Evolutionary conservation across 2,888 invertebrate species (phyloP).

Genomic region (Trissoscelio sp.): DNA sequence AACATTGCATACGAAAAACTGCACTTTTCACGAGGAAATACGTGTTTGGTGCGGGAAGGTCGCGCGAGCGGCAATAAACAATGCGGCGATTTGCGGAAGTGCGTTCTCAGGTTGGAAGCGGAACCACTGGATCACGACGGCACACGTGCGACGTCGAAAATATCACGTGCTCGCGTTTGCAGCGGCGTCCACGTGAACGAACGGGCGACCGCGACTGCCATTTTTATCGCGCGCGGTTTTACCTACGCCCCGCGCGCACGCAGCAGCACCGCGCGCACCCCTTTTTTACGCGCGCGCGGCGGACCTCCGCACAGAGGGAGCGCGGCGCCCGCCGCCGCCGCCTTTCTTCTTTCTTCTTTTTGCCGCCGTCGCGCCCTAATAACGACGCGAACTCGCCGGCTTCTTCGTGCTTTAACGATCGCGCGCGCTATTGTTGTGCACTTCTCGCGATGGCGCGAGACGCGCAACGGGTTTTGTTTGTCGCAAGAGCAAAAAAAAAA

Average conservation of each 20-base stretch:
- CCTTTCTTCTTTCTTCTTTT: constrained; percentile 65
- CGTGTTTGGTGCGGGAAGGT: no score
- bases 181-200: constrained; percentile 59
- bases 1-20: no score
- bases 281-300: constrained; percentile 63
- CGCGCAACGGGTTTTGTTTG: constrained; percentile 46
- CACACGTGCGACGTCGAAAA: constrained; percentile 50
- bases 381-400: constrained; percentile 56
- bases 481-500: not conserved
- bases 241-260: constrained; percentile 61
- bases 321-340: constrained; percentile 48
- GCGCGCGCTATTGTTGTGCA: constrained; percentile 60
- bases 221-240: constrained; percentile 66
- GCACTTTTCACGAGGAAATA: no score
- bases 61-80: not conserved
- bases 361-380: constrained; percentile 65
- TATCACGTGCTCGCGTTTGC: constrained; percentile 59
- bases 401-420: constrained; percentile 62
- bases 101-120: no score
- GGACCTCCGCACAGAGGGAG: constrained; percentile 49
- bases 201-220: constrained; percentile 64
- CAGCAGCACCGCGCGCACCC: constrained; percentile 64
- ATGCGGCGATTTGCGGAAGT: no score
- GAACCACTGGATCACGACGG: no score
- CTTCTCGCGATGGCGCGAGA: constrained; percentile 61